Percentiles rank a stretch among this genome's conserved stretches.
These are phyloP conservation scores for Botia kubotai DNA, from an alignment of 2,797 vertebrate species.

Conservation along the genomic window DNA sequence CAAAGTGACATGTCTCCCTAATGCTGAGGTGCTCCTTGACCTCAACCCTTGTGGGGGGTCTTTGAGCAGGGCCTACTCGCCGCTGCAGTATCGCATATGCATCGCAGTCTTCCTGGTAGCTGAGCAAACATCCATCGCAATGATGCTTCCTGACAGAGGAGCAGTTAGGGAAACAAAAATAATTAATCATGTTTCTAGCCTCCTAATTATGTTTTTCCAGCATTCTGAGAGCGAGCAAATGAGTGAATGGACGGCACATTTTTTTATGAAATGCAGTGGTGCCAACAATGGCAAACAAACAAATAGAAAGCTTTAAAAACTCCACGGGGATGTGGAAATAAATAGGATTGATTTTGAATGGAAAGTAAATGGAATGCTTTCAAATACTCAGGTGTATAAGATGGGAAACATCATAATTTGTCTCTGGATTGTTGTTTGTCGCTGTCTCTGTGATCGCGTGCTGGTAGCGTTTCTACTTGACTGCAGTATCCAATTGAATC, in stretches of 20 bases:
- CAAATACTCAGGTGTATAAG: not conserved
- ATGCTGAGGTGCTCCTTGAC: constrained; percentile 42
- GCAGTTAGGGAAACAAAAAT: constrained; percentile 14
- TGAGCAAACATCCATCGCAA: constrained; percentile 10
- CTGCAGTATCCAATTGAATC: not conserved
- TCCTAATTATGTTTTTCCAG: constrained; percentile 35
- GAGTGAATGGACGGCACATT: not conserved
- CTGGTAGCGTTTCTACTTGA: not conserved
- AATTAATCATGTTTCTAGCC: constrained; percentile 33
- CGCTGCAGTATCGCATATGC: not conserved
- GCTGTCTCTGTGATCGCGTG: not conserved
- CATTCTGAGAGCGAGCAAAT: constrained; percentile 2
- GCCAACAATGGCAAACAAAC: not conserved
- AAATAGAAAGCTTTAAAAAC: constrained; percentile 21
- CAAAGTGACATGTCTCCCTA: constrained; percentile 41
- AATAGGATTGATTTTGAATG: not conserved
- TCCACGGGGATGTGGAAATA: not conserved
- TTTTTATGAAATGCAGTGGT: constrained; percentile 26
- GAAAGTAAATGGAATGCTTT: not conserved
- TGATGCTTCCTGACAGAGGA: constrained; percentile 27
- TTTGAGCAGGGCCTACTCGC: constrained; percentile 26
- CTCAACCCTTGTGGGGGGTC: constrained; percentile 39
- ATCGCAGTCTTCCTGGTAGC: not conserved
- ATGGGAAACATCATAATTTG: constrained; percentile 3
- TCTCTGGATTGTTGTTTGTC: constrained; percentile 5